Base-by-base conservation (phyloP, 2,888 invertebrate species). In the Epinotia bilunana region DNA sequence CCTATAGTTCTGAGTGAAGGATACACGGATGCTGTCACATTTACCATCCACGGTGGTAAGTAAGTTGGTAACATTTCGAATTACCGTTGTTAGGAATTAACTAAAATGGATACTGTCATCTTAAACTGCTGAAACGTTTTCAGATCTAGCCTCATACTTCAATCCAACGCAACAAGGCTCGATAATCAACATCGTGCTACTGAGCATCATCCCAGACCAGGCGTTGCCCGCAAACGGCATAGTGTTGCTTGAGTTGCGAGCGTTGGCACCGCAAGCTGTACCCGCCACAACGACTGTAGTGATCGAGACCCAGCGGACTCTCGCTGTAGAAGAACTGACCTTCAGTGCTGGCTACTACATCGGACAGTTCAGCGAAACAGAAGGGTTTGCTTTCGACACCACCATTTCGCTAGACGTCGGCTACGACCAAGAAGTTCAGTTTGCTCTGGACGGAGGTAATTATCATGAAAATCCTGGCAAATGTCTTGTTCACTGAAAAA, bases 321-420 rank as follows among this genome's bases (percentile, higher is more conserved):
- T 53, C n/a, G 69, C 39, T 18, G 53, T 23, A 18, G 61, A 58
- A 2, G 76, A 80, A 23, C 76, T 80, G 4, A 71, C 73, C 1
- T 84, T 85, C 64, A 74, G 69, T 23, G 79, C 81, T 55, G 63
- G 80, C 16, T 84, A 79, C 75, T 86, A 85, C 72, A 82, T 79
- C 12, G 84, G 84, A n/a, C 74, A 78, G 6, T 84, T 80, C 68
- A 76, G 78, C 13, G 75, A 74, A 16, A 49, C 49, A 5, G 72
- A 2, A 12, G 82, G 80, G 4, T 77, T 85, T 4, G 49, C 63
- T 2, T 78, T 83, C 53, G 71, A 74, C 0, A 76, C 77, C 12
- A 67, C 76, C 0, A 81, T 86, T 43, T 76, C 78, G 0, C 65
- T 85, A 4, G 39, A 74, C 0, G 64, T 80, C 53, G 84, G 84